Base-by-base conservation (phyloP, 1,140 invertebrate species). In the Rhagoletis zephyria region DNA sequence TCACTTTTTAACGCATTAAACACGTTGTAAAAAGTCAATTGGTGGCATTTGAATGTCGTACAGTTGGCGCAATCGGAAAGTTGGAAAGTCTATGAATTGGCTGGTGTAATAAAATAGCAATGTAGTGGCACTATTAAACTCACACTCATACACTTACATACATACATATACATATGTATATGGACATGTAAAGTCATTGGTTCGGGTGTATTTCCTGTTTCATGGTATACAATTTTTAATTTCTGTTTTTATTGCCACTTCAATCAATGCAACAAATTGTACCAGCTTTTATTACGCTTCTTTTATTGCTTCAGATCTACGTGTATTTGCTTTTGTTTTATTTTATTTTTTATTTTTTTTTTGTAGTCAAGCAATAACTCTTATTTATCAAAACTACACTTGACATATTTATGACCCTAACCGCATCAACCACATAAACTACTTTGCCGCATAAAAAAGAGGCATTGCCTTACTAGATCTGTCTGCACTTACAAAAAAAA, bases 171-270 rank as follows among this genome's bases (percentile, higher is more conserved):
- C 40, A 19, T 30, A 30, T 40, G 4, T 19, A 30, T 42, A 19
- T 67, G n/a, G 5, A 56, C 16, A 14, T 30, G 30, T 30, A 30
- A 30, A 30, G 30, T 1, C 30, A 30, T 30, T 30, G 30, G 30
- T 30, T 30, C 30, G 30, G 45, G 9, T 42, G 74, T 56, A 30
- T 56, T 81, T 81, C 4, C 51, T 59, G n/a, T 56, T 81, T 81
- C 4, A 81, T 59, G n/a, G 45, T 2, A 30, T 42, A 10, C 16
- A 4, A 19, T 5, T 81, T 81, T 51, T 56, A 81, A 81, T 81
- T 81, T 81, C 74, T 81, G 56, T 81, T 81, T 81, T 81, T 81
- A 81, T 81, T 56, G 74, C 74, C 48, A 81, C 51, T 81, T 81
- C 74, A 81, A 81, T 81, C 74, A 81, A 56, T 81, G 51, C n/a